phyloP scores from a whole-genome alignment of 2,797 vertebrate genomes.

The Aselliscus stoliczkanus region DNA sequence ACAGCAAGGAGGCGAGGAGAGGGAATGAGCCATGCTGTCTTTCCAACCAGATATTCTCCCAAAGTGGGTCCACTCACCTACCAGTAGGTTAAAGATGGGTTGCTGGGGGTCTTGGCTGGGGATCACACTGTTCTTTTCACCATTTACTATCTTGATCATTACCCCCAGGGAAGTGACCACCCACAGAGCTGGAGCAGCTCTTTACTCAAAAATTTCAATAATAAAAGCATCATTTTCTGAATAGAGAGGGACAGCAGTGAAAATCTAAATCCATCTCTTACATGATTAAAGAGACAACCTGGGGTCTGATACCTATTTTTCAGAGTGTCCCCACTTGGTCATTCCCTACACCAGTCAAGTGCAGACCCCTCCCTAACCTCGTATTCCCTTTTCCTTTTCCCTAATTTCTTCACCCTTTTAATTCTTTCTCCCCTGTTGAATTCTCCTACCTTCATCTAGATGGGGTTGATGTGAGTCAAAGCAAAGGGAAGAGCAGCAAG shows the following conservation, averaged over 20 bases:
- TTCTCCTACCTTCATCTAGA: background rate
- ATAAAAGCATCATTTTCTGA: background rate
- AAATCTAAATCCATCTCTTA: background rate
- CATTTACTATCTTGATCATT: background rate
- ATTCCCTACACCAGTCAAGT: background rate
- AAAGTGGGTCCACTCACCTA: background rate
- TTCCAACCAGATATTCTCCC: background rate
- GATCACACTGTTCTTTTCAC: background rate
- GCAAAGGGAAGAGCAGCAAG: background rate
- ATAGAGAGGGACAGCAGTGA: background rate
- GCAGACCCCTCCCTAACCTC: background rate
- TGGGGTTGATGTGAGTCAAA: background rate
- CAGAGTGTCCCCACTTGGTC: background rate
- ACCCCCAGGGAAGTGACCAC: background rate
- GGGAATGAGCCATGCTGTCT: background rate
- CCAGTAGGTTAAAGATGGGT: background rate
- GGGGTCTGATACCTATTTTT: background rate
- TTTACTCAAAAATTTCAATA: background rate
- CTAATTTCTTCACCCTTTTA: background rate
- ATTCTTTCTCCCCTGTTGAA: background rate
- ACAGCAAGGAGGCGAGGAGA: background rate
- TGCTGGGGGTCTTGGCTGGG: accelerated
- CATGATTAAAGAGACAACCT: background rate
- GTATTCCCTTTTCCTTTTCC: background rate
- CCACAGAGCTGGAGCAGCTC: background rate